Evolutionary conservation across 2,888 invertebrate species (phyloP).

Genomic region (Orthonevra nobilis): DNA sequence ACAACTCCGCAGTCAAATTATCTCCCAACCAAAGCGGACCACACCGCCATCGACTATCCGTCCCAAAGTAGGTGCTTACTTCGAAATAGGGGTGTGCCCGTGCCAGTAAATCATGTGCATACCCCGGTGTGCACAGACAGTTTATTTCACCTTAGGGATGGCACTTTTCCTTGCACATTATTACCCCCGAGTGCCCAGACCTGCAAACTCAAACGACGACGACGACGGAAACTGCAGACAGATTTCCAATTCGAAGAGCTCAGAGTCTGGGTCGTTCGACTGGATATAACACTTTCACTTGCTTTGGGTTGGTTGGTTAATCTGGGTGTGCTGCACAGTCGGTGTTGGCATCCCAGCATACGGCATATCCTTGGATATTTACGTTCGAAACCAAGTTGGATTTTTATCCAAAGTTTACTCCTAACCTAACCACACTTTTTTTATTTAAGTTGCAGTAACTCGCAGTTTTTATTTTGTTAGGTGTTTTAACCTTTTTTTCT

Average conservation of each 20-base stretch:
- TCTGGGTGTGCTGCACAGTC: conserved; percentile 24
- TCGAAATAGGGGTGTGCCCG: conserved; percentile 32
- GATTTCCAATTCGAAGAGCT: conserved; percentile 40
- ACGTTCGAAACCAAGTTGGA: conserved; percentile 8
- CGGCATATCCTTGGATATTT: conserved; percentile 40
- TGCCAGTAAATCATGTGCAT: conserved; percentile 63
- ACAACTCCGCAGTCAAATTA: conserved; percentile 66
- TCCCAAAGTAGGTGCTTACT: background rate
- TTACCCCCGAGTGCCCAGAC: too few relatives aligned
- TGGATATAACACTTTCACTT: conserved; percentile 70
- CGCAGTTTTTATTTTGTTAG: conserved; percentile 25
- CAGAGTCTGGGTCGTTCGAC: conserved; percentile 61
- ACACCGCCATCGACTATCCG: background rate
- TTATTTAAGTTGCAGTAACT: conserved; percentile 1
- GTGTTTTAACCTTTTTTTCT: conserved; percentile 23
- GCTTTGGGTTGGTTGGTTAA: conserved; percentile 48
- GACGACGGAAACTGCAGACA: conserved; percentile 45
- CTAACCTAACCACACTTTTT: background rate
- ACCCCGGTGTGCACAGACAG: conserved; percentile 47
- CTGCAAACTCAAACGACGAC: background rate
- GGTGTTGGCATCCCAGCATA: conserved; percentile 35
- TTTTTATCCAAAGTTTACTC: background rate
- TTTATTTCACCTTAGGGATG: conserved; percentile 54
- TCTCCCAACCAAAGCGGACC: conserved; percentile 1
- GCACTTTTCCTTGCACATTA: conserved; percentile 19